Evolutionary conservation across 2,797 vertebrate genomes (phyloP).

Genomic region (Limosa lapponica): DNA sequence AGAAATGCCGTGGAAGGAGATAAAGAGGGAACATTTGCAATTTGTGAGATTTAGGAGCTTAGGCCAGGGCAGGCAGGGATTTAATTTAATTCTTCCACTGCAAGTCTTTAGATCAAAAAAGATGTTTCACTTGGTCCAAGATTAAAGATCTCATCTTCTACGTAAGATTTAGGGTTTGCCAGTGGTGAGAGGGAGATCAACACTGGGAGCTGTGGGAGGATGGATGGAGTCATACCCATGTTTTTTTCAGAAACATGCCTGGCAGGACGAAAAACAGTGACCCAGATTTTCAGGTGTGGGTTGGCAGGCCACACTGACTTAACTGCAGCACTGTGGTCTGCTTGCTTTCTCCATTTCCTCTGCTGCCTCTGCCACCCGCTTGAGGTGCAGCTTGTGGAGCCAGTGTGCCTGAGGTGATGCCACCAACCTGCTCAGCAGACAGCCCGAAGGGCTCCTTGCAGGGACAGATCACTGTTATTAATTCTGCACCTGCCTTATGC

Average conservation of each 20-base stretch:
- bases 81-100: neutral
- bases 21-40: neutral
- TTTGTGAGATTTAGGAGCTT: neutral
- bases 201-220: neutral
- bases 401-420: neutral
- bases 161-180: neutral
- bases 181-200: neutral
- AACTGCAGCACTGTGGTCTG: neutral
- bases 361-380: neutral
- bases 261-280: neutral
- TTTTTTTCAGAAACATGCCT: neutral
- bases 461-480: neutral
- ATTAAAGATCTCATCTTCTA: neutral
- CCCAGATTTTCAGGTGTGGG: neutral
- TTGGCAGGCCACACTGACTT: neutral
- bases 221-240: neutral
- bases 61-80: neutral
- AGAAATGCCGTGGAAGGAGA: neutral
- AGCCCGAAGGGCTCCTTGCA: neutral
- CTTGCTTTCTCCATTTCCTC: neutral
- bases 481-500: accelerated
- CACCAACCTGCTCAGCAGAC: neutral
- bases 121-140: neutral
- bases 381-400: neutral
- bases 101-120: neutral